Conservation (phyloP, 2,797 vertebrate species). For the Fundulus diaphanus region DNA sequence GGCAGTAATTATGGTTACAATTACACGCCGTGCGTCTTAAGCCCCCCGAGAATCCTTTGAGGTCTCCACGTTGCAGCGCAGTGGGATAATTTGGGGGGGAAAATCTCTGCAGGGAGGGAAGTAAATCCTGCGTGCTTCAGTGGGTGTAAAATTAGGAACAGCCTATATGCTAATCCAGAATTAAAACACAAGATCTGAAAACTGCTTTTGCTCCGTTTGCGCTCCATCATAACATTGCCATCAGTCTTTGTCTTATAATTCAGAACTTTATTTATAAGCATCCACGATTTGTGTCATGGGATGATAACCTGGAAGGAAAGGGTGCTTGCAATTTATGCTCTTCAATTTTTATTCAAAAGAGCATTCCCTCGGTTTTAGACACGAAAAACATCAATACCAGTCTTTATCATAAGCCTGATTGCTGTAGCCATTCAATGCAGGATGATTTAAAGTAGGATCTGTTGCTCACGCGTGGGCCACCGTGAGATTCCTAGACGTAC, state of each 20-base stretch:
- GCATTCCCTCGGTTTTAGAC: too few species aligned
- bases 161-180: constrained; percentile 1
- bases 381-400: background rate
- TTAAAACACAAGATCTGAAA: constrained; percentile 2
- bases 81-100: constrained; percentile 32
- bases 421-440: background rate
- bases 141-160: constrained; percentile 23
- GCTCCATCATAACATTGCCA: background rate
- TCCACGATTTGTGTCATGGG: background rate
- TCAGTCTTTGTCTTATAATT: background rate
- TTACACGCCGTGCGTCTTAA: constrained; percentile 51
- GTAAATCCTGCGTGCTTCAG: constrained; percentile 28
- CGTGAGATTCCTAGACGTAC: background rate
- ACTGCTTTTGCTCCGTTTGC: background rate
- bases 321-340: background rate
- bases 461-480: background rate
- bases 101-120: constrained; percentile 19
- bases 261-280: background rate
- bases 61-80: constrained; percentile 27
- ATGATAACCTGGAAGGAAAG: background rate
- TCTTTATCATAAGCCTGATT: background rate
- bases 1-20: constrained; percentile 51
- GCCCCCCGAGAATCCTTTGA: constrained; percentile 16
- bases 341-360: background rate
- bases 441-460: background rate